Percentiles rank a stretch among this genome's conserved stretches.
Conservation (phyloP, 2,888 invertebrate species). For the Ophion ventricosus region DNA sequence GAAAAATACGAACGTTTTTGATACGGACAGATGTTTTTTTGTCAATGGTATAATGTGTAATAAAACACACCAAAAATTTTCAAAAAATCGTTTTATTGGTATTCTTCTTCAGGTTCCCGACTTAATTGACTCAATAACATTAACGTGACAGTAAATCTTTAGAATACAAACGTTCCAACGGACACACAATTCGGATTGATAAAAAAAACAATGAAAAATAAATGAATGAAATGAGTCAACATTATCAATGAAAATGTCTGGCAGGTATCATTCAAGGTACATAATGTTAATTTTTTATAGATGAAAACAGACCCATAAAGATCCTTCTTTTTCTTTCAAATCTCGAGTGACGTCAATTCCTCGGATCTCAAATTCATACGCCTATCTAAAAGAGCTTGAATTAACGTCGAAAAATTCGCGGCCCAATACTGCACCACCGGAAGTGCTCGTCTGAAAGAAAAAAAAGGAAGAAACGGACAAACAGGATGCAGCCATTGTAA, state of each 20-base stretch:
- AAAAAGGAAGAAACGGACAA: neutral
- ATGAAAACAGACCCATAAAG: neutral
- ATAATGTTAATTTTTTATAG: neutral
- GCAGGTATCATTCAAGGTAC: too few species aligned
- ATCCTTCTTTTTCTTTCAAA: neutral
- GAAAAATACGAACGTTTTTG: neutral
- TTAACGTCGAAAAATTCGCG: neutral
- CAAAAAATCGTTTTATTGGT: too few species aligned
- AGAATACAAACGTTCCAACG: too few species aligned
- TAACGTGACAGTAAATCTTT: too few species aligned
- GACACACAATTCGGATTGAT: too few species aligned
- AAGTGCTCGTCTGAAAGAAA: conserved; percentile 1
- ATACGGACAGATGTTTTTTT: neutral
- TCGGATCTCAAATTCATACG: neutral
- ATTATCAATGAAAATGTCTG: too few species aligned
- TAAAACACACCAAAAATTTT: too few species aligned
- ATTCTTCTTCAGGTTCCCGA: too few species aligned
- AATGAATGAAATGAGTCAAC: neutral
- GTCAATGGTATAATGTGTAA: neutral
- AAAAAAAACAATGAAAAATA: neutral
- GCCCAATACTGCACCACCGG: conserved; percentile 1
- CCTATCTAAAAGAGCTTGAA: neutral
- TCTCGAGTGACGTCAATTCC: conserved; percentile 15
- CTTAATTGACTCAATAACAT: too few species aligned
- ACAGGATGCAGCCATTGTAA: conserved; percentile 48